Conservation (phyloP, 2,797 vertebrate species). For the Schizothorax lantsangensis region DNA sequence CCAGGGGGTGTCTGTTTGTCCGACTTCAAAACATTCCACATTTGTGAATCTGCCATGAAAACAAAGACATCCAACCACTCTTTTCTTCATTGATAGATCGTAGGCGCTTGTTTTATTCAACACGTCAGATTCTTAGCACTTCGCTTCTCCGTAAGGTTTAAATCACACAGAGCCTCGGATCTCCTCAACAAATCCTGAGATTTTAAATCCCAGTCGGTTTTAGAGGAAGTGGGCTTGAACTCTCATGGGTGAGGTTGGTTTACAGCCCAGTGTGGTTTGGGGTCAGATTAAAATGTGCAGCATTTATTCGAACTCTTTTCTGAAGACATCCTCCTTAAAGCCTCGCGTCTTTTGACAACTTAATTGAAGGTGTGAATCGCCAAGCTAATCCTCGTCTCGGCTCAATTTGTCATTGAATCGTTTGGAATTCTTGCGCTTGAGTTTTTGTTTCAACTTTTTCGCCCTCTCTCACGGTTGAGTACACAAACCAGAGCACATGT, state of each 20-base stretch:
- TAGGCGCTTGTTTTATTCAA: neutral
- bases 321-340: neutral
- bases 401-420: conserved; percentile 15
- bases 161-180: neutral
- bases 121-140: neutral
- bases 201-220: conserved; percentile 4
- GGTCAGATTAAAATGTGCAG: conserved; percentile 27
- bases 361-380: conserved; percentile 25
- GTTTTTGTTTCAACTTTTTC: neutral
- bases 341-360: neutral
- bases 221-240: conserved; percentile 19
- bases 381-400: neutral
- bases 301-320: conserved; percentile 1
- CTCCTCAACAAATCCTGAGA: neutral
- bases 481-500: neutral
- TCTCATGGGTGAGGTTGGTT: conserved; percentile 7
- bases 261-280: conserved; percentile 13
- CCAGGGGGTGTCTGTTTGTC: neutral
- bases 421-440: neutral
- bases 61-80: conserved; percentile 17
- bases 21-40: neutral
- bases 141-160: neutral
- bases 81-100: conserved; percentile 15
- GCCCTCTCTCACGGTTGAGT: conserved; percentile 4
- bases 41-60: conserved; percentile 10